Evolutionary conservation across 2,797 vertebrate genomes (phyloP).

Genomic region (Cygnus olor): DNA sequence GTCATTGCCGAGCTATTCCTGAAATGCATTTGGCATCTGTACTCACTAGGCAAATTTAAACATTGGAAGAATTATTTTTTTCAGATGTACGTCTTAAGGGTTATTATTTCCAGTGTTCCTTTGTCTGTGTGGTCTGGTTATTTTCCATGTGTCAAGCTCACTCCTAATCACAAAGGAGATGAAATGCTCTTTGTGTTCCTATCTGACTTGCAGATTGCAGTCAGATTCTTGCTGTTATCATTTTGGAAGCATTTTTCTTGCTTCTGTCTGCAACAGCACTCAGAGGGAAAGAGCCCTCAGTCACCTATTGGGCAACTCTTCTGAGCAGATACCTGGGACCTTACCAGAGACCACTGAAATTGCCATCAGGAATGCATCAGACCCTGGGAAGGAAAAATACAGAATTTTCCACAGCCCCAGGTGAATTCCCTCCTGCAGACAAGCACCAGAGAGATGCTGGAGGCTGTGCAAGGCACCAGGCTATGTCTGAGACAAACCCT

Average conservation of each 20-base stretch:
- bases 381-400: neutral
- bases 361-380: neutral
- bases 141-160: conserved; percentile 47
- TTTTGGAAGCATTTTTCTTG: conserved; percentile 12
- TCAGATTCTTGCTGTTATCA: neutral
- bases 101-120: conserved; percentile 53
- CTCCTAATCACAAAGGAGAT: conserved; percentile 48
- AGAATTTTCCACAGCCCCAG: neutral
- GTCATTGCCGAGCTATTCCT: conserved; percentile 68
- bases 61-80: conserved; percentile 23
- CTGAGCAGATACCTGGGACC: neutral
- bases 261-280: neutral
- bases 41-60: conserved; percentile 41
- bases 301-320: neutral
- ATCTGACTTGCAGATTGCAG: conserved; percentile 43
- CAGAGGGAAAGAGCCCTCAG: neutral
- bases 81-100: conserved; percentile 53
- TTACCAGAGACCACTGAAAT: neutral
- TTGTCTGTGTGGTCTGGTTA: conserved; percentile 61
- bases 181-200: conserved; percentile 53
- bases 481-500: neutral
- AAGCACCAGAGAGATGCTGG: neutral
- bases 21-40: conserved; percentile 65
- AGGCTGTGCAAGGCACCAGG: neutral
- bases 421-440: neutral